Conservation (phyloP, 2,888 invertebrate species). For the Mythimna pallens region DNA sequence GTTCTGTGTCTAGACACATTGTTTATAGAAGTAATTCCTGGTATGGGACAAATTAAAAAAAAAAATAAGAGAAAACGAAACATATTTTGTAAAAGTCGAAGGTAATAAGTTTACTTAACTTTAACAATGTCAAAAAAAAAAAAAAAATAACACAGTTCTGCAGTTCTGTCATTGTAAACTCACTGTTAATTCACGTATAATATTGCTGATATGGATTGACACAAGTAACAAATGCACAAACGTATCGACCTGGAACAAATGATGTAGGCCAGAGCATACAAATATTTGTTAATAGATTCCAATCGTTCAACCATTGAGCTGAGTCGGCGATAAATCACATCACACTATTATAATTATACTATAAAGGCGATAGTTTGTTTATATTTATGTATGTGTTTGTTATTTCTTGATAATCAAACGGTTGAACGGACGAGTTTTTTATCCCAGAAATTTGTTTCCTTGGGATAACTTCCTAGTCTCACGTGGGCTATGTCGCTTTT, state of each 20-base stretch:
- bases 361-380: neutral
- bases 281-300: neutral
- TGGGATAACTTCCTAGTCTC: too few relatives aligned
- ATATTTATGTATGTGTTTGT: neutral
- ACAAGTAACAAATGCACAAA: neutral
- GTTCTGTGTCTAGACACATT: too few relatives aligned
- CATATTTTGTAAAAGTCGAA: too few relatives aligned
- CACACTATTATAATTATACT: neutral
- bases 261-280: neutral
- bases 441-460: too few relatives aligned
- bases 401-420: neutral
- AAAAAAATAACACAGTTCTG: neutral
- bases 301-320: neutral
- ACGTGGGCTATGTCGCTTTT: too few relatives aligned
- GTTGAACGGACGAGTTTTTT: neutral
- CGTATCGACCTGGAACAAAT: neutral
- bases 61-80: too few relatives aligned
- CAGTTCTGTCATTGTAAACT: neutral
- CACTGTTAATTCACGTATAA: neutral
- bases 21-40: too few relatives aligned
- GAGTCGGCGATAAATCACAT: neutral
- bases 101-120: too few relatives aligned
- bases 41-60: too few relatives aligned
- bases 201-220: too few relatives aligned
- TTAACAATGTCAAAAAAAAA: too few relatives aligned